Evolutionary conservation across 2,113 vertebrate species (phyloP).

Genomic region (Xenopus borealis): DNA sequence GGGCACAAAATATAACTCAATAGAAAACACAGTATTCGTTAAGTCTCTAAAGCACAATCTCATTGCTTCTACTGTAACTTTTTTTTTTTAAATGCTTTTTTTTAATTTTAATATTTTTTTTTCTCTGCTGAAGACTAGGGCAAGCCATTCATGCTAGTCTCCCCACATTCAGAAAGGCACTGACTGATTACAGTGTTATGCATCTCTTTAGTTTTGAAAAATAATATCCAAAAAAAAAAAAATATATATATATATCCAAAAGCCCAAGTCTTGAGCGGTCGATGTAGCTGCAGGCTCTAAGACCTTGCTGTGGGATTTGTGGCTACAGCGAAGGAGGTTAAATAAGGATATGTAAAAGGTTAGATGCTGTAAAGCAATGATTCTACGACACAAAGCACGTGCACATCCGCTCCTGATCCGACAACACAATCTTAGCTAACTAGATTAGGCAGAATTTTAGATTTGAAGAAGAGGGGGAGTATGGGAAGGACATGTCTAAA

Average conservation of each 20-base stretch:
- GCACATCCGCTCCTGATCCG: constrained; percentile 83
- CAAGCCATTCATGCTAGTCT: constrained; percentile 71
- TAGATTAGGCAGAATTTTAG: constrained; percentile 78
- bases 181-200: constrained; percentile 67
- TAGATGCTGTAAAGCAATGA: constrained; percentile 73
- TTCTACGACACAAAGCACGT: constrained; percentile 84
- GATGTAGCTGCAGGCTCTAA: constrained; percentile 63
- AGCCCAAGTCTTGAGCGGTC: constrained; percentile 71
- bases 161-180: constrained; percentile 75
- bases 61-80: constrained; percentile 64
- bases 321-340: constrained; percentile 63
- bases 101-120: constrained; percentile 43
- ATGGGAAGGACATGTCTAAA: constrained; percentile 18
- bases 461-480: constrained; percentile 18
- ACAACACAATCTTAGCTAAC: constrained; percentile 84
- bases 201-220: constrained; percentile 65
- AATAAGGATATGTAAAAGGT: constrained; percentile 54
- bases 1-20: constrained; percentile 62
- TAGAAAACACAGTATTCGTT: constrained; percentile 73
- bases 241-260: constrained; percentile 49
- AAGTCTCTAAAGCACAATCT: constrained; percentile 75
- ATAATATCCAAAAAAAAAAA: constrained; percentile 55
- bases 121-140: constrained; percentile 65
- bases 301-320: constrained; percentile 61
- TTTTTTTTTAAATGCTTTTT: constrained; percentile 46